Conservation (phyloP, 2,797 vertebrate genomes). For the Takifugu ocellatus region DNA sequence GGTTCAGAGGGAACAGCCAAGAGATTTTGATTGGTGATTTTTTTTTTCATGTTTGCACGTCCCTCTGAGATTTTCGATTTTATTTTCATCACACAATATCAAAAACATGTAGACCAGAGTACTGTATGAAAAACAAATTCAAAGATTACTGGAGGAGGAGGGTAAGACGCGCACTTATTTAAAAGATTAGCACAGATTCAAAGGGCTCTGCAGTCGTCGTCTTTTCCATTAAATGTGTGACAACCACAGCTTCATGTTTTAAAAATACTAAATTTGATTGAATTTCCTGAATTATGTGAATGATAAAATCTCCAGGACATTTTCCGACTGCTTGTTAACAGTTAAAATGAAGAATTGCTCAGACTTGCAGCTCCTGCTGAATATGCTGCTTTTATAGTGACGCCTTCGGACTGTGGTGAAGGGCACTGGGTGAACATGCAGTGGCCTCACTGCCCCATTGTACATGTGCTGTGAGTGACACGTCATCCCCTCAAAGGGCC, state of each 20-base stretch:
- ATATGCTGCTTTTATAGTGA: constrained; percentile 16
- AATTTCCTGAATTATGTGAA: no score
- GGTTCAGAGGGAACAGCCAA: constrained; percentile 57
- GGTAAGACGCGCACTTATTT: no score
- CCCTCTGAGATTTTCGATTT: constrained; percentile 23
- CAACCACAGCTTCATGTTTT: no score
- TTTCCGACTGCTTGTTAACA: no score
- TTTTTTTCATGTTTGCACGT: constrained; percentile 38
- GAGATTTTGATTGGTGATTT: constrained; percentile 60
- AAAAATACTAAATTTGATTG: no score
- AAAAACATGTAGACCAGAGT: no score
- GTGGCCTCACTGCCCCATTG: constrained; percentile 56
- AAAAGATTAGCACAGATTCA: no score
- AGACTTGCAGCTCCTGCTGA: constrained; percentile 30
- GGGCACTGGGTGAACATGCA: constrained; percentile 58
- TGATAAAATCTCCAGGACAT: no score
- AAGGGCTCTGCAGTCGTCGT: no score
- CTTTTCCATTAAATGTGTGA: no score
- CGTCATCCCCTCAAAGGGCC: constrained; percentile 65
- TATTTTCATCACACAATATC: background rate
- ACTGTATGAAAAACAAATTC: background rate
- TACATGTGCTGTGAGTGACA: constrained; percentile 66
- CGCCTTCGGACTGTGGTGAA: constrained; percentile 58
- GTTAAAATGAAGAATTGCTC: no score
- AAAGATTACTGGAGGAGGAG: background rate